A percentile compares a stretch with the other conserved stretches of the same genome.
phyloP scores from a whole-genome alignment of 2,113 vertebrate species.

The Hymenochirus boettgeri region DNA sequence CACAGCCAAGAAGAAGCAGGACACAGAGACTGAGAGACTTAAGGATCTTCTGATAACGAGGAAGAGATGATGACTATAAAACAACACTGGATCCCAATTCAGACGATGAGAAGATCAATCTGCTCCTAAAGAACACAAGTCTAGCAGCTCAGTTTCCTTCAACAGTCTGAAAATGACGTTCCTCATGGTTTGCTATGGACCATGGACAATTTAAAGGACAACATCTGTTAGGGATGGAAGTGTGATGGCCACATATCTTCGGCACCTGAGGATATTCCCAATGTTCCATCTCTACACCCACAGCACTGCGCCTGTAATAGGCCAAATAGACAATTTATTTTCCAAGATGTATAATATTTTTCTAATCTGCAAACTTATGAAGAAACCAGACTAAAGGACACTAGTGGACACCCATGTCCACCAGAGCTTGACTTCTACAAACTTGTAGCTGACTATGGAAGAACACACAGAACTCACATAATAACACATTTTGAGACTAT shows the following conservation, averaged over 20 bases:
- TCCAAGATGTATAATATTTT: slow-evolving; percentile 71
- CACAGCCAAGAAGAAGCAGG: slow-evolving; percentile 94
- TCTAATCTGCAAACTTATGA: slow-evolving; percentile 57
- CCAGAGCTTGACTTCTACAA: no score
- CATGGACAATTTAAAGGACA: background rate
- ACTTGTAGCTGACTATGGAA: no score
- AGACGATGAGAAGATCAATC: slow-evolving; percentile 93
- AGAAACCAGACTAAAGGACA: background rate
- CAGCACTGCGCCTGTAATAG: slow-evolving; percentile 38
- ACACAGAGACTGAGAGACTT: slow-evolving; percentile 91
- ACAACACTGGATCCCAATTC: slow-evolving; percentile 95
- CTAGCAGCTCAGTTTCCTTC: slow-evolving; percentile 69
- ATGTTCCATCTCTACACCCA: slow-evolving; percentile 12
- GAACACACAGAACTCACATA: no score
- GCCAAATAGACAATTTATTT: slow-evolving; percentile 44
- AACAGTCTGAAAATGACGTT: slow-evolving; percentile 80
- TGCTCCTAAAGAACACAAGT: slow-evolving; percentile 92
- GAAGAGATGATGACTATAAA: slow-evolving; percentile 97
- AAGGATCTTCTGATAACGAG: slow-evolving; percentile 89
- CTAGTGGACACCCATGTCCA: no score
- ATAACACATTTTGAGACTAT: no score
- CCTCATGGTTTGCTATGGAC: slow-evolving; percentile 55
- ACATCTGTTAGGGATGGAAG: slow-evolving; percentile 6
- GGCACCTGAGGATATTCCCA: background rate
- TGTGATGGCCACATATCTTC: background rate